These are phyloP conservation scores for Drosophila crucigera DNA, from an alignment of 2,888 invertebrate species.

Conservation along the genomic window DNA sequence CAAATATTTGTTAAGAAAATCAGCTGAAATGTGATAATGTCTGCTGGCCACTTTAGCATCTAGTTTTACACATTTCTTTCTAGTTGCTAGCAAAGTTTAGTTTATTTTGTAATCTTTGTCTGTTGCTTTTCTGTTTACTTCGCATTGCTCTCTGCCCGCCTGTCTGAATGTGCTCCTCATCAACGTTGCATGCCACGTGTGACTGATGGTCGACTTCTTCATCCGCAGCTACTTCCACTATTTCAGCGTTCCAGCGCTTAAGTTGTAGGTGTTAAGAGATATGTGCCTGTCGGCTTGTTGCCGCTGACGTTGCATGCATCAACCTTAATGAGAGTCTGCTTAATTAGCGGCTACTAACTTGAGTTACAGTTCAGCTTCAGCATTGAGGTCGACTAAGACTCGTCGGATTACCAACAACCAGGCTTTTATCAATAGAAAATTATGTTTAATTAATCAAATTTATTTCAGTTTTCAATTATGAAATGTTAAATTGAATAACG, in stretches of 20 bases:
- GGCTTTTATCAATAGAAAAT: background rate
- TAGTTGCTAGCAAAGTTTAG: background rate
- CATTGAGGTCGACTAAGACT: constrained; percentile 16
- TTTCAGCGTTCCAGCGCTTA: background rate
- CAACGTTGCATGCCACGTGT: constrained; percentile 55
- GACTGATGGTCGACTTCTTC: constrained; percentile 57
- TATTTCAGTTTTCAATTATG: background rate
- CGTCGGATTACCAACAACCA: background rate
- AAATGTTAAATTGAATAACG: background rate
- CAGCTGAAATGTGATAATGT: background rate
- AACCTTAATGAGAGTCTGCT: constrained; percentile 57
- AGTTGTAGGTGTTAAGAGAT: constrained; percentile 58
- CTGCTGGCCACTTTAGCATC: background rate
- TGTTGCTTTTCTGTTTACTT: background rate
- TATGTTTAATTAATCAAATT: background rate
- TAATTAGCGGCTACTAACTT: constrained; percentile 58
- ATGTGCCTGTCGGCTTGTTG: constrained; percentile 26
- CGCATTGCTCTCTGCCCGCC: background rate
- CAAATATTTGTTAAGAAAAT: background rate
- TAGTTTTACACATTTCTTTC: background rate
- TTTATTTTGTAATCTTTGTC: background rate
- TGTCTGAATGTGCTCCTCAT: background rate
- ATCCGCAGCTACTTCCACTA: constrained; percentile 17
- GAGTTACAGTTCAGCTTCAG: constrained; percentile 50
- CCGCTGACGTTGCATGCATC: constrained; percentile 56